Evolutionary conservation across 2,113 vertebrate species (phyloP).

Genomic region (Chlorodrepanis virens): DNA sequence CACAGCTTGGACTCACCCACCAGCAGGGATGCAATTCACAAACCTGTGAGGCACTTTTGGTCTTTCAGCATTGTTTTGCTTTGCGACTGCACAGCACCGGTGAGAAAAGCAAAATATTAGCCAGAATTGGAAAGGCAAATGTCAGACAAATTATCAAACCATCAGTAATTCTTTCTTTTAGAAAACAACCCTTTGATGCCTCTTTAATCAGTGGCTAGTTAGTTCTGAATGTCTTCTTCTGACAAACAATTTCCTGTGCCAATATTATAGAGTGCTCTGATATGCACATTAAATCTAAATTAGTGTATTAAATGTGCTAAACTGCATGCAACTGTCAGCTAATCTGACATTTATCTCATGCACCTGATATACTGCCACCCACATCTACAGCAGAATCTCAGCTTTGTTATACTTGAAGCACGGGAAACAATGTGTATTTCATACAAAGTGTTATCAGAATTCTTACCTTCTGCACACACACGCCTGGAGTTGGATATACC

Average conservation of each 20-base stretch:
- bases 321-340: not conserved
- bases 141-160: not conserved
- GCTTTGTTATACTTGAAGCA: not conserved
- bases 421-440: not conserved
- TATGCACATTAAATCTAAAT: slow-evolving; percentile 39
- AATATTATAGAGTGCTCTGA: not conserved
- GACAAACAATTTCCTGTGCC: not conserved
- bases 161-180: not conserved
- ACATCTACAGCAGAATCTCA: not conserved
- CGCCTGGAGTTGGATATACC: not conserved
- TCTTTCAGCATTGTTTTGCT: not conserved
- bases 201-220: not conserved
- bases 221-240: not conserved
- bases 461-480: not conserved
- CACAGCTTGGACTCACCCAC: not conserved
- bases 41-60: not conserved
- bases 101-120: not conserved
- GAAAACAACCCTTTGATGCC: not conserved
- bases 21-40: not conserved
- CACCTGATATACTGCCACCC: not conserved
- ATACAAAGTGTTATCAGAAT: not conserved
- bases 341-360: not conserved
- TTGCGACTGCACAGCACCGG: not conserved
- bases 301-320: slow-evolving; percentile 26
- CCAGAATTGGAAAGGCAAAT: not conserved